Base-by-base conservation (phyloP, 2,888 invertebrate species). In the Xylota segnis region DNA sequence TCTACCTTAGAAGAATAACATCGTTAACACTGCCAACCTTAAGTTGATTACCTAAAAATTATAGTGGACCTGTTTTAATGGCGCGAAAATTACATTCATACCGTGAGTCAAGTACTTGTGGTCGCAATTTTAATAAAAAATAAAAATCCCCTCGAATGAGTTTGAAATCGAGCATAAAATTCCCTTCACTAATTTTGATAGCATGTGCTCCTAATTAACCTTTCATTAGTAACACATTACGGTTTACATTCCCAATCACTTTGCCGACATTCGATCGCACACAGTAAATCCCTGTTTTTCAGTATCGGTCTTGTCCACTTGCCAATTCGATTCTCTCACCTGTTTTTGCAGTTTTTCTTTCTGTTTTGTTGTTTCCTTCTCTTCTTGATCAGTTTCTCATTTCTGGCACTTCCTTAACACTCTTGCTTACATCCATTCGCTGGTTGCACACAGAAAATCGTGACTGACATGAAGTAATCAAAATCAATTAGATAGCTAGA, bases 381-480 rank as follows among this genome's bases (percentile, higher is more conserved):
- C 18, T 45, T 47, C 45, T 29, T 23, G 47, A 66, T 18, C 65
- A 68, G 61, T 71, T 79, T 74, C 52, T 32, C 59, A 54, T 43
- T 76, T 52, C 32, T 70, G 47, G 10, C n/a, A 56, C 5, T 56
- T 45, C 45, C 23, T 37, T 82, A 50, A 82, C 86, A 82, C 82
- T 72, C 86, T 72, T 86, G 76, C 71, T 82, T 54, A 43, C 32
- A 45, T n/a, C 65, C 43, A 68, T 40, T 37, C 59, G 23, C 16
- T 40, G 59, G 23, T 12, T 40, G 59, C 12, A n/a, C 32, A 43
- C 37, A 52, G 23, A 23, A 52, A 86, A 66, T 86, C 86, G 82
- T 86, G 86, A 82, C 86, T 86, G 86, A 86, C 86, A 86, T 86
- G 82, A 76, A 72, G 76, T 86, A 86, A 82, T 86, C 86, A 86